Evolutionary conservation across 2,888 invertebrate genomes (phyloP), one percentile per base, ranked within the genome.

Genomic region (Barypeithes pellucidus): DNA sequence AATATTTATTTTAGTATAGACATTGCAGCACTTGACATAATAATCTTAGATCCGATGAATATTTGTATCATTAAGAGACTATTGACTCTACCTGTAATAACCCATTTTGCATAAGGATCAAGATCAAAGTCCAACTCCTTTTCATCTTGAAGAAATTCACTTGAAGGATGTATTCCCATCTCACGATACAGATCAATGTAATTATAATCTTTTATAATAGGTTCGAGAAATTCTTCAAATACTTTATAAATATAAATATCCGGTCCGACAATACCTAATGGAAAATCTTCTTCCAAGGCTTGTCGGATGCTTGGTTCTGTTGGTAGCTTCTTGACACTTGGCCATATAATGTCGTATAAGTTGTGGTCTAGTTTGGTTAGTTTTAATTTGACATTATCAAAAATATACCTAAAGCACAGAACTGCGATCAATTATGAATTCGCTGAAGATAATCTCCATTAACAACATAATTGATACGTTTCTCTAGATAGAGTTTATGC

Each of bases 321-420:
- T 0, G 91, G 91, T 62, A 94, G 88, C 84, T 94, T 95, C 83
- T 94, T 93, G 78, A 96, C 92, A 67, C 95, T 95, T 12, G 96
- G 96, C 92, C 95, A 95, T 82, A 96, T 93, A 22, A 96, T 90
- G 84, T 97, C 96, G 81, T 95, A 93, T 3, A 97, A 89, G 83
- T 93, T 94, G 84, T 95, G 95, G 84, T 96, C 96, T 79, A 93
- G 88, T 85, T 92, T 92, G 24, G 96, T 96, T 80, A 94, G 88
- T 79, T 94, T 90, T 74, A 88, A 85, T 87, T 94, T 94, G 72
- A 95, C 89, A 71, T 87, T 86, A 79, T 95, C 94, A 85, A 94
- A 95, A 75, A 93, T 87, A 47, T 90, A 88, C 73, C 90, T 89
- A 81, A 92, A 93, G 24, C 95, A 29, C 12, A 33, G 33, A 57